These are phyloP conservation scores for Amazona ochrocephala DNA, from an alignment of 2,797 vertebrate genomes.

Conservation along the genomic window DNA sequence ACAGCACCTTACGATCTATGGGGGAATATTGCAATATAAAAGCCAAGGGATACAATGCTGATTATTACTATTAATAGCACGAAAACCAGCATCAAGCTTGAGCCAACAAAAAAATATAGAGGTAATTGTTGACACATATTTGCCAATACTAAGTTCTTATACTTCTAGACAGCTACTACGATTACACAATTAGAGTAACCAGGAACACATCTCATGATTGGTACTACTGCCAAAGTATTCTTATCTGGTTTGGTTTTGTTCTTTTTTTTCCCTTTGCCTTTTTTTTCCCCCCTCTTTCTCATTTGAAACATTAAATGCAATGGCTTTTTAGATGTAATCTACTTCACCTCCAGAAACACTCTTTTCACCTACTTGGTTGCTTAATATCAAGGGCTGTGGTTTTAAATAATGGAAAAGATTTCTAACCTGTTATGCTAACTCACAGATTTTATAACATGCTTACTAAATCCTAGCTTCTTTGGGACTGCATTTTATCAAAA, in stretches of 20 bases:
- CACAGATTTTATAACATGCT: conserved; percentile 59
- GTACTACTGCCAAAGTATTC: not conserved
- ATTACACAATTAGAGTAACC: not conserved
- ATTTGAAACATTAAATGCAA: not conserved
- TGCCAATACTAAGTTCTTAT: not conserved
- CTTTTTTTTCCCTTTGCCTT: not conserved
- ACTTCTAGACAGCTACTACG: not conserved
- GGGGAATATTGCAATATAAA: not conserved
- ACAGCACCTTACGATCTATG: not conserved
- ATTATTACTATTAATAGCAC: not conserved
- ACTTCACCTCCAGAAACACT: conserved; percentile 26
- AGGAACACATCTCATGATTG: not conserved
- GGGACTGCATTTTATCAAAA: not conserved
- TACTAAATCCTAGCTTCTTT: conserved; percentile 52
- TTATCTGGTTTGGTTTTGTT: not conserved
- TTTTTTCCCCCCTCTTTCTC: too few relatives aligned
- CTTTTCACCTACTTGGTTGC: not conserved
- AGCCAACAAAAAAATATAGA: not conserved
- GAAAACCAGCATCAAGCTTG: not conserved
- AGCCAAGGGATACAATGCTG: not conserved
- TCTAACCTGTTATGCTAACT: conserved; percentile 17
- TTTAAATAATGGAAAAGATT: conserved; percentile 41
- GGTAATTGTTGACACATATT: not conserved
- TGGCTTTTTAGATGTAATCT: not conserved
- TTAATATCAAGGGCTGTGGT: conserved; percentile 8